Base-by-base conservation (phyloP, 1,140 invertebrate species). In the Propsilocerus akamusi region DNA sequence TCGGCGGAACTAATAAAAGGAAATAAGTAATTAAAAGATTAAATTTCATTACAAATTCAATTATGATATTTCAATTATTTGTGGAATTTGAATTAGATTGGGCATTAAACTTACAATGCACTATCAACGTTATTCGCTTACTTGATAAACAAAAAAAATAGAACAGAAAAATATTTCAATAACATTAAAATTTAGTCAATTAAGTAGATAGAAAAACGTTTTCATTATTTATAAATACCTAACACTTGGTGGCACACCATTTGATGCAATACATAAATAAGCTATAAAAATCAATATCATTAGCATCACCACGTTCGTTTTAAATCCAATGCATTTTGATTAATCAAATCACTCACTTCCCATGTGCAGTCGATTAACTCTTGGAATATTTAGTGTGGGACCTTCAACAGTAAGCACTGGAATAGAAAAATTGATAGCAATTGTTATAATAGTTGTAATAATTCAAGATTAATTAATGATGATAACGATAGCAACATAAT, bases 231-330 rank as follows among this genome's bases (percentile, higher is more conserved):
- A n/a, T n/a, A n/a, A n/a, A n/a, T n/a, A n/a, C n/a, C n/a, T n/a
- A n/a, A n/a, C 84, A 2, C 84, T 81, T 1, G 88, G 88, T 3
- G 86, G 86, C 3, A 91, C 81, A 7, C 84, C 84, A 58, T 89
- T 89, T 11, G 81, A 84, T 12, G 86, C 86, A 49, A 92, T 91
- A 62, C 87, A 91, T 10, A 91, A 67, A 64, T 90, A 91, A 5
- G 86, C 80, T 41, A 17, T n/a, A n/a, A n/a, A n/a, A n/a, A n/a
- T n/a, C n/a, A 17, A 37, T 37, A 17, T 17, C 14, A 37, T 7
- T 41, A 20, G 34, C 14, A 17, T 14, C 34, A 8, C 34, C 17
- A 41, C 7, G 8, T 20, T 41, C 28, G 17, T 20, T 41, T 14
- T 3, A 22, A 7, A 12, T 10, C 14, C 10, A 30, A 30, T 30